Conservation (phyloP, 2,797 vertebrate genomes). For the Thalassophryne amazonica region DNA sequence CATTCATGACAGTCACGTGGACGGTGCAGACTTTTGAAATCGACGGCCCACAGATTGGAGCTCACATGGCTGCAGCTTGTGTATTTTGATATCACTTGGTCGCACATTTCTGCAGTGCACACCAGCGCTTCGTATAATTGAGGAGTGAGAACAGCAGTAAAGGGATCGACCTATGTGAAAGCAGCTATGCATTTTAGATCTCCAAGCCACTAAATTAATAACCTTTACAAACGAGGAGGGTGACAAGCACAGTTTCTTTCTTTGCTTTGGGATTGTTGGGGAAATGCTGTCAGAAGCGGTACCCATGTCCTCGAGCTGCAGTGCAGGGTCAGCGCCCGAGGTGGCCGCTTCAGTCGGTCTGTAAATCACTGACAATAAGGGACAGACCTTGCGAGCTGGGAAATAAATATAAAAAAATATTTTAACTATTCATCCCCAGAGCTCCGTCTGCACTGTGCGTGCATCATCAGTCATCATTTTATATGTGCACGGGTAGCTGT, state of each 20-base stretch:
- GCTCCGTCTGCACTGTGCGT: slow-evolving; percentile 29
- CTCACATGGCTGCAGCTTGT: slow-evolving; percentile 1
- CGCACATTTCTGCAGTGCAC: slow-evolving; percentile 44
- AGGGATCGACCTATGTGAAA: slow-evolving; percentile 39
- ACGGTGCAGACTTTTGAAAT: slow-evolving; percentile 15
- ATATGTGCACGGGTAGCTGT: slow-evolving; percentile 22
- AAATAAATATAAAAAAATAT: slow-evolving; percentile 21
- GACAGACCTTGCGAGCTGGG: slow-evolving; percentile 8
- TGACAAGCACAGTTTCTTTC: slow-evolving; percentile 48
- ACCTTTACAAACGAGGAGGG: slow-evolving; percentile 53
- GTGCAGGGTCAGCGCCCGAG: slow-evolving; percentile 58
- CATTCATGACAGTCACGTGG: slow-evolving; percentile 37
- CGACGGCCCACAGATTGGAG: slow-evolving; percentile 1
- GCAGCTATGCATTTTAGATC: slow-evolving; percentile 33
- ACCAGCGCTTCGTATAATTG: slow-evolving; percentile 4
- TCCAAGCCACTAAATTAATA: slow-evolving; percentile 42
- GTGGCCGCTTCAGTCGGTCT: slow-evolving; percentile 58
- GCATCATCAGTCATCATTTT: slow-evolving; percentile 50
- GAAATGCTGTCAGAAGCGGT: slow-evolving; percentile 51
- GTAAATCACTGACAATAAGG: slow-evolving; percentile 58
- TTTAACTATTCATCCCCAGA: slow-evolving; percentile 27
- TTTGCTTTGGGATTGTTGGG: slow-evolving; percentile 38
- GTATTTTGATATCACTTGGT: too few relatives aligned
- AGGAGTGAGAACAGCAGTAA: slow-evolving; percentile 21
- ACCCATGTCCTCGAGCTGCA: slow-evolving; percentile 53